Evolutionary conservation across 2,888 invertebrate genomes (phyloP).

Genomic region (Petrophora chlorosata): DNA sequence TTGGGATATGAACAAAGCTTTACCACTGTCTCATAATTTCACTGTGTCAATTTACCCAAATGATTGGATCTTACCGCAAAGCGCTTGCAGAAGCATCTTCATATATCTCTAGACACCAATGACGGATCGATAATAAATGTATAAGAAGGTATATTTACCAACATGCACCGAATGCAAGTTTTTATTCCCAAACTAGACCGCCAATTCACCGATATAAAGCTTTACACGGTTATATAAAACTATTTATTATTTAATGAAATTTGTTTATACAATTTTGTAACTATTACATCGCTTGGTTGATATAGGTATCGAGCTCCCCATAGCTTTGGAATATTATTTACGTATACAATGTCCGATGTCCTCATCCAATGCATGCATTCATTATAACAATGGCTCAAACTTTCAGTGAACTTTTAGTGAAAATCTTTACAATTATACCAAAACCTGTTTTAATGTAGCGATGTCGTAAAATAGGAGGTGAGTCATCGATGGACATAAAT

Average conservation of each 20-base stretch:
- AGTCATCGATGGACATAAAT: conserved; percentile 28
- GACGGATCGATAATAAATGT: not conserved
- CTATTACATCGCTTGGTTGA: too few species aligned
- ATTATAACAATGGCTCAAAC: conserved; percentile 20
- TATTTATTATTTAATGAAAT: too few species aligned
- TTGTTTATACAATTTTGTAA: too few species aligned
- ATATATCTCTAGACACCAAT: too few species aligned
- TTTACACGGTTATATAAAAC: conserved; percentile 10
- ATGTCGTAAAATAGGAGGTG: conserved; percentile 29
- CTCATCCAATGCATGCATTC: conserved; percentile 44
- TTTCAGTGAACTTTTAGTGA: conserved; percentile 24
- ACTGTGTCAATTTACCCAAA: conserved; percentile 1
- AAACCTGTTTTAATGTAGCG: conserved; percentile 21
- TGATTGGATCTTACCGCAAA: conserved; percentile 14
- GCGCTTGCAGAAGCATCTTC: conserved; percentile 16
- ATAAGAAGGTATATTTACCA: too few species aligned
- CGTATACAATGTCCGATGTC: conserved; percentile 24
- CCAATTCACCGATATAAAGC: conserved; percentile 19
- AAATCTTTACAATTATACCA: conserved; percentile 23
- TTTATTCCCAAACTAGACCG: conserved; percentile 3
- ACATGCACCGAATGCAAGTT: conserved; percentile 17
- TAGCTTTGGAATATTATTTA: too few species aligned
- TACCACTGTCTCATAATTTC: conserved; percentile 5
- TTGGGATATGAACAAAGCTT: not conserved
- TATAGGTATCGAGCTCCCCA: too few species aligned